These are phyloP conservation scores for Pinna nobilis DNA, from an alignment of 1,140 invertebrate species.

Conservation along the genomic window DNA sequence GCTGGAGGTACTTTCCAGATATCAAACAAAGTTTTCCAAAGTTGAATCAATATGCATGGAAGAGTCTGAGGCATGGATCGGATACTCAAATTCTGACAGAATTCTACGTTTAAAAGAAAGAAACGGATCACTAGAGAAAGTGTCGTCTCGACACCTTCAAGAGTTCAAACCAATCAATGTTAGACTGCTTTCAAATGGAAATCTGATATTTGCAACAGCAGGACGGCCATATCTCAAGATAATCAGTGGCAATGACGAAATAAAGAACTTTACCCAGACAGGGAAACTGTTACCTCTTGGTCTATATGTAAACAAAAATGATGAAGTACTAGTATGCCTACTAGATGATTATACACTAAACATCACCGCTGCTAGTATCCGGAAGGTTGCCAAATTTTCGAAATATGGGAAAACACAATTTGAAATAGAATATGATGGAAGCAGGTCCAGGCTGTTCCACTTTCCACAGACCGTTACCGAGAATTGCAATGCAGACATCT, in stretches of 20 bases:
- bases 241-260: background rate
- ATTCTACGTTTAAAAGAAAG: slow-evolving; percentile 8
- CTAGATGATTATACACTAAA: background rate
- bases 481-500: slow-evolving; percentile 9
- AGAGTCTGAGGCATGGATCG: slow-evolving; percentile 1
- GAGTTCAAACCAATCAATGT: slow-evolving; percentile 18
- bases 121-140: background rate
- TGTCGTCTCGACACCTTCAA: background rate
- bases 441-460: background rate
- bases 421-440: background rate
- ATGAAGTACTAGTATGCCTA: slow-evolving; percentile 10
- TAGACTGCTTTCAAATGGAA: background rate
- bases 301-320: slow-evolving; percentile 2
- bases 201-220: slow-evolving; percentile 1
- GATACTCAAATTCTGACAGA: slow-evolving; percentile 13
- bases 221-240: background rate
- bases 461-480: slow-evolving; percentile 12
- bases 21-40: slow-evolving; percentile 8
- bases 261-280: background rate
- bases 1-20: background rate
- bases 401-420: background rate
- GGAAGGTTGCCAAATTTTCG: slow-evolving; percentile 3
- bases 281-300: slow-evolving; percentile 1
- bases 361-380: background rate
- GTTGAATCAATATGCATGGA: slow-evolving; percentile 6